Evolutionary conservation across 2,113 vertebrate genomes (phyloP).

Genomic region (Forbesichthys papilliferus): DNA sequence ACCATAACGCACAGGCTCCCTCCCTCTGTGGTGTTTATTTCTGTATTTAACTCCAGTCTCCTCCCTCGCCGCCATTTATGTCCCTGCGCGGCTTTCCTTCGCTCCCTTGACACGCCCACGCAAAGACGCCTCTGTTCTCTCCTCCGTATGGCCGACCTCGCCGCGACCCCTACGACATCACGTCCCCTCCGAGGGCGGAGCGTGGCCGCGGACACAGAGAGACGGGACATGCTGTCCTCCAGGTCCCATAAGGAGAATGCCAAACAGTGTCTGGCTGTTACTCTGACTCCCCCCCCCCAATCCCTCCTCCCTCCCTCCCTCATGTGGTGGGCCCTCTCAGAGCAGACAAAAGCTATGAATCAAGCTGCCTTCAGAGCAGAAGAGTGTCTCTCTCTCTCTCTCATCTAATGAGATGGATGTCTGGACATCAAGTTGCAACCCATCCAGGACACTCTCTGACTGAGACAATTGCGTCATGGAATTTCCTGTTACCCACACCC

Average conservation of each 20-base stretch:
- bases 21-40: background rate
- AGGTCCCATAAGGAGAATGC: too few relatives aligned
- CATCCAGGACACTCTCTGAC: slow-evolving; percentile 4
- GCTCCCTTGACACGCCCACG: background rate
- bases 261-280: background rate
- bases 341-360: slow-evolving; percentile 64
- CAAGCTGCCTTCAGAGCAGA: slow-evolving; percentile 47
- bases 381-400: slow-evolving; percentile 42
- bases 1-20: background rate
- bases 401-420: slow-evolving; percentile 32
- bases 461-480: too few relatives aligned
- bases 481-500: too few relatives aligned
- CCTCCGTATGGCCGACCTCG: too few relatives aligned
- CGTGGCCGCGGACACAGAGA: too few relatives aligned
- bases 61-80: background rate
- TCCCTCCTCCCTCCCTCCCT: background rate
- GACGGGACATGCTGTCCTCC: too few relatives aligned
- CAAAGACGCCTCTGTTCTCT: too few relatives aligned
- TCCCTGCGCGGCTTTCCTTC: background rate
- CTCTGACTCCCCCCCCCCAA: background rate
- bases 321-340: background rate
- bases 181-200: too few relatives aligned
- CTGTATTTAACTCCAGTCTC: background rate
- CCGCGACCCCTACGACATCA: too few relatives aligned
- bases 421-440: background rate